Percentiles rank a stretch among this genome's conserved stretches.
phyloP scores from a whole-genome alignment of 2,888 invertebrate species.

The Drosophila aldrichi region DNA sequence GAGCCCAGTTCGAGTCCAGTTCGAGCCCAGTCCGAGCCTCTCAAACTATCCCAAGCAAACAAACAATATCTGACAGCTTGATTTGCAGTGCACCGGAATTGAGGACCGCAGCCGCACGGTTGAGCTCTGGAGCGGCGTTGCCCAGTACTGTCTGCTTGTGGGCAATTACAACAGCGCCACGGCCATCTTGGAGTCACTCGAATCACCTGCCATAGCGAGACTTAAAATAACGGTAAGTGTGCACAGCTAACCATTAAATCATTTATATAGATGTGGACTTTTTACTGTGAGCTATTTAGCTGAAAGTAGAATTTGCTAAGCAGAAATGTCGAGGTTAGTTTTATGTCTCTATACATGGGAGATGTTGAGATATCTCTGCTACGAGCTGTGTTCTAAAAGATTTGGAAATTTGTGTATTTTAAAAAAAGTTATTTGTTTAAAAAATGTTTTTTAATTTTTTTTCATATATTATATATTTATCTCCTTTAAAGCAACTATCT shows the following conservation, averaged over 20 bases:
- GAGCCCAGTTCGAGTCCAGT: background rate
- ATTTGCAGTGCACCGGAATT: slow-evolving; percentile 83
- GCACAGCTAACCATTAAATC: too few relatives aligned
- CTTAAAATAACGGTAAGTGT: slow-evolving; percentile 85
- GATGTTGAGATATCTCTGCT: background rate
- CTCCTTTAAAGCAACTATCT: too few relatives aligned
- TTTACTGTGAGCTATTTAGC: background rate
- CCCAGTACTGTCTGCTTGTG: slow-evolving; percentile 85
- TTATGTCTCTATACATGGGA: background rate
- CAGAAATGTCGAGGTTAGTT: background rate
- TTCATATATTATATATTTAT: too few relatives aligned
- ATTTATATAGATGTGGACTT: background rate
- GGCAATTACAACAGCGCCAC: slow-evolving; percentile 86
- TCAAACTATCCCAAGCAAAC: slow-evolving; percentile 33
- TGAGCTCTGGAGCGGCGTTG: slow-evolving; percentile 85
- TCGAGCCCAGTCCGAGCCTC: background rate
- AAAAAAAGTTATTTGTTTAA: too few relatives aligned
- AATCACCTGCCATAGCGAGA: slow-evolving; percentile 85
- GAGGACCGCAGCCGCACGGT: slow-evolving; percentile 84
- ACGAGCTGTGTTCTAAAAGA: too few relatives aligned
- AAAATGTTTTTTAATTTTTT: too few relatives aligned
- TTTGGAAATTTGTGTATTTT: background rate
- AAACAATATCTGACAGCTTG: slow-evolving; percentile 33
- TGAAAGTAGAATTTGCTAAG: background rate
- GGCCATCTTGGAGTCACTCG: slow-evolving; percentile 84